Base-by-base conservation (phyloP, 30 jellyfish, hydroid and myxozoan genomes). In the Chironex yamaguchii region DNA sequence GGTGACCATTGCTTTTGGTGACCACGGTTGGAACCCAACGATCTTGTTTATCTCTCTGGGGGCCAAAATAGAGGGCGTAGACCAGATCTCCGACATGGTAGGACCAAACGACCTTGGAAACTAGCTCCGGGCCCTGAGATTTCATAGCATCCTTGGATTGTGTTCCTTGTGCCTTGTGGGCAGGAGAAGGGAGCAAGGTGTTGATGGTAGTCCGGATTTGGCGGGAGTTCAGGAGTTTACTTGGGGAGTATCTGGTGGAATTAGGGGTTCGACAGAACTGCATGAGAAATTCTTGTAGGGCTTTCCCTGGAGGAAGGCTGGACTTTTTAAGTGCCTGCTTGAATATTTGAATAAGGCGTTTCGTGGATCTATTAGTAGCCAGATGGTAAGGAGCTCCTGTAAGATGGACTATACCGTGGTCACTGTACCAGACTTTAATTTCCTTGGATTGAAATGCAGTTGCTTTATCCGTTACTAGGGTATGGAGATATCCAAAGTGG, bases 341-440 rank as follows among this genome's bases (percentile, higher is more conserved):
- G 74, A n/a, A 74, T 25, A 81, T 3, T 49, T 49, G 87, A 4
- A 48, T 49, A n/a, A 78, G 82, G 83, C 69, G n/a, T n/a, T n/a
- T n/a, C n/a, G n/a, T n/a, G n/a, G n/a, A n/a, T n/a, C n/a, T n/a
- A n/a, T n/a, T n/a, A n/a, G n/a, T n/a, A n/a, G n/a, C n/a, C n/a
- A 87, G 49, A 30, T 78, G 90, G 78, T 78, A 78, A 48, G 85
- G 90, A 4, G 90, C 85, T 52, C 85, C 68, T 25, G 89, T 78
- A 3, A 78, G 28, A 78, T 78, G 76, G 1, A 20, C 3, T 3
- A 76, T 76, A 24, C 84, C 84, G 26, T 52, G 52, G 1, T 50
- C 78, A 27, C 13, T 63, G 33, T 24, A 52, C 69, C 68, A 78
- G 2, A 29, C 51, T 27, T 62, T 9, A 32, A 78, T 51, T 78